Percentiles rank a stretch among this genome's conserved stretches.
Evolutionary conservation across 1,140 invertebrate species (phyloP).

Genomic region (Chymomyza costata): DNA sequence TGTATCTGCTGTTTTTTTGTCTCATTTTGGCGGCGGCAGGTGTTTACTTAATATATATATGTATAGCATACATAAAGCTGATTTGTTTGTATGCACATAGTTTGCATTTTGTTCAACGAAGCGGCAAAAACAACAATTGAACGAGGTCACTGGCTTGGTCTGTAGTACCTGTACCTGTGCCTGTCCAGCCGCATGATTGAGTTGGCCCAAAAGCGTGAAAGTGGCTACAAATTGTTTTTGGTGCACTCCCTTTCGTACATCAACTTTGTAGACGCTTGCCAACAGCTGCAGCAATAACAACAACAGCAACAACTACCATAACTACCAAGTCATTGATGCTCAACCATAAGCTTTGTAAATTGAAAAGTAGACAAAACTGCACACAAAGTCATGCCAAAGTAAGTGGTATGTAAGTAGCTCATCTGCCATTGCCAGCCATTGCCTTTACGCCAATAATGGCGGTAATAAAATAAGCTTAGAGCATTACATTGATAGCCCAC

Average conservation of each 20-base stretch:
- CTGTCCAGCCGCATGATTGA: too few relatives aligned
- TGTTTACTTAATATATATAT: too few relatives aligned
- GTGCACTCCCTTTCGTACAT: conserved; percentile 28
- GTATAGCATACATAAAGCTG: too few relatives aligned
- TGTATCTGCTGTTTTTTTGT: conserved; percentile 2
- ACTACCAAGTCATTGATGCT: too few relatives aligned
- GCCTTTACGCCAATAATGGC: conserved; percentile 52
- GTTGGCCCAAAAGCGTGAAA: conserved; percentile 14
- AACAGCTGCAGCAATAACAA: conserved; percentile 1
- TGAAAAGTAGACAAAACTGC: conserved; percentile 13
- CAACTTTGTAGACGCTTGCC: conserved; percentile 59
- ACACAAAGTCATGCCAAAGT: not conserved
- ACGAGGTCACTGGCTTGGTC: conserved; percentile 42
- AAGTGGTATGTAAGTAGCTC: conserved; percentile 19
- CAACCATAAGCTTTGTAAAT: conserved; percentile 19
- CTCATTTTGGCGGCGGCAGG: conserved; percentile 10
- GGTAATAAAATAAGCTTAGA: conserved; percentile 68
- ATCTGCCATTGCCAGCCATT: too few relatives aligned
- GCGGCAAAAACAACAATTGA: conserved; percentile 36
- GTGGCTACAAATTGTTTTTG: conserved; percentile 13
- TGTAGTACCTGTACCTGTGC: too few relatives aligned
- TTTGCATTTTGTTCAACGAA: conserved; percentile 34
- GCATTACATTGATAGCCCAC: conserved; percentile 49
- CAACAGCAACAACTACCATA: conserved; percentile 2
- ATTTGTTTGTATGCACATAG: too few relatives aligned